Base-by-base conservation (phyloP, 2,113 vertebrate species). In the Galbula dea region DNA sequence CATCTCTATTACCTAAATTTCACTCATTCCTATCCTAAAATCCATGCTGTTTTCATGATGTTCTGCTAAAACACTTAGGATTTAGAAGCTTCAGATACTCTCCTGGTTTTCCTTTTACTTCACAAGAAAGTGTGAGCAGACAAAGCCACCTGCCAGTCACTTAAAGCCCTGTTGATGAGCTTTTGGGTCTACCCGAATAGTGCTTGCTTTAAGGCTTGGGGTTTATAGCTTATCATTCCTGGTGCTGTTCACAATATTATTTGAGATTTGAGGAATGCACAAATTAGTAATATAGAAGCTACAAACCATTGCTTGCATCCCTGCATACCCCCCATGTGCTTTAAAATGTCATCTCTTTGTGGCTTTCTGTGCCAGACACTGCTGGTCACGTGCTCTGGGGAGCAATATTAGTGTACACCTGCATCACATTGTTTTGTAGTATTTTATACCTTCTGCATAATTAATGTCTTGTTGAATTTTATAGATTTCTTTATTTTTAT, bases 381-480 rank as follows among this genome's bases (percentile, higher is more conserved):
- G 76, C 65, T 49, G 71, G 58, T 87, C 62, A 16, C 1, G 1
- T 67, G 59, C 84, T 88, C 88, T 7, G 7, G 75, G 37, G 75
- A 80, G 26, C 68, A 67, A 48, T 3, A 1, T 32, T 90, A 55
- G 83, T 63, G 41, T 77, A 68, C 80, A 91, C 88, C 83, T 95
- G 88, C 67, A 81, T 74, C 62, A 12, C 62, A 80, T 86, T 22
- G 15, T 58, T 90, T 91, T 88, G 62, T 52, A 74, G 90, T 83
- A 76, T 85, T 92, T 96, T 74, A 83, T 61, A 61, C 51, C 45
- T 92, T 91, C 72, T 95, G 72, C 78, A 84, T 95, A 92, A 91
- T 96, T 91, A 77, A 90, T 77, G 24, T 73, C 96, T 95, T 18
- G 57, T 88, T 72, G 79, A 76, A 65, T 95, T 95, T 89, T 80